Evolutionary conservation across 35 echinoderm and acorn worm species (phyloP).

Genomic region (Strongylocentrotus purpuratus): DNA sequence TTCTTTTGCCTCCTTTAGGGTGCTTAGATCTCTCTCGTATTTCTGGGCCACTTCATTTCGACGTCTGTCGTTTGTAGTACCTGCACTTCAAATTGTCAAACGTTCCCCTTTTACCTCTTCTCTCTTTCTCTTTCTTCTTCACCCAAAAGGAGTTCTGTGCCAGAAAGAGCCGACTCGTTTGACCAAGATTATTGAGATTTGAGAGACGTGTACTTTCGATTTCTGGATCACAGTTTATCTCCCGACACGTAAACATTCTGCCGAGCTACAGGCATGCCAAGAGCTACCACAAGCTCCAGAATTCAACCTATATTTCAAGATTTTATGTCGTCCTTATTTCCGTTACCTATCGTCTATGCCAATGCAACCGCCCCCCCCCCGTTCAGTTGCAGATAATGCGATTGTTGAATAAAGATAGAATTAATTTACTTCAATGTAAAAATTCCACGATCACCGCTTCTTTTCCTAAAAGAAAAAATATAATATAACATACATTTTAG

Average conservation of each 20-base stretch:
- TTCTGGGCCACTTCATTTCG: conserved; percentile 39
- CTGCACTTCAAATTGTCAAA: conserved; percentile 41
- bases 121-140: conserved; percentile 1
- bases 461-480: too few relatives aligned
- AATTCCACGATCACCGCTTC: too few relatives aligned
- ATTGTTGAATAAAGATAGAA: too few relatives aligned
- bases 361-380: too few relatives aligned
- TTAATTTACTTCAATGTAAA: too few relatives aligned
- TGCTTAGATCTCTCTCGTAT: neutral
- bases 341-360: neutral
- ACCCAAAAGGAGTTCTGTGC: neutral
- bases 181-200: conserved; percentile 29
- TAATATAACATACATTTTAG: too few relatives aligned
- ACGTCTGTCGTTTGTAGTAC: conserved; percentile 33
- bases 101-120: neutral
- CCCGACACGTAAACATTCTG: conserved; percentile 23
- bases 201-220: conserved; percentile 28
- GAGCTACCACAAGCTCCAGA: neutral
- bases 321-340: neutral
- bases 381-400: too few relatives aligned
- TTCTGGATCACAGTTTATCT: conserved; percentile 40
- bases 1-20: neutral
- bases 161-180: conserved; percentile 37
- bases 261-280: neutral
- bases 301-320: neutral